Conservation (phyloP, 2,113 vertebrate genomes). For the Tringa solitaria region DNA sequence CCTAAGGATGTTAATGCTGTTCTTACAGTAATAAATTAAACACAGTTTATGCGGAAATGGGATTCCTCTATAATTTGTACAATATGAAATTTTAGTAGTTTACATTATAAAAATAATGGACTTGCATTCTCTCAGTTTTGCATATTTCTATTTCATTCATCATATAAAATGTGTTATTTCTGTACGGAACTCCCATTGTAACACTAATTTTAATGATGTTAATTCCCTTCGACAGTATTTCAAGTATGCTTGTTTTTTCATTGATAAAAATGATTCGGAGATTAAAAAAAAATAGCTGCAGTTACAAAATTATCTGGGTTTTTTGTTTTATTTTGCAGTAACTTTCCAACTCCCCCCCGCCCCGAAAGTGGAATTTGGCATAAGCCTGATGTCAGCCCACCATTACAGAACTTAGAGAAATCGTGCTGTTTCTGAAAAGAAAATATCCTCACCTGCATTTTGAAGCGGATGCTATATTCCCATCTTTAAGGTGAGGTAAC, state of each 20-base stretch:
- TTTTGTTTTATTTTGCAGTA: neutral
- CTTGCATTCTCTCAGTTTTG: neutral
- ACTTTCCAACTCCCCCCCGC: neutral
- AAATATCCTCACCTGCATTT: neutral
- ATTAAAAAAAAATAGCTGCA: accelerated
- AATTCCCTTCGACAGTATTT: neutral
- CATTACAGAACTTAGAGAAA: neutral
- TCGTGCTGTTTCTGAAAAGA: neutral
- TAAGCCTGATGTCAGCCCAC: neutral
- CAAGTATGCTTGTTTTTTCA: neutral
- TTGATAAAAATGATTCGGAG: neutral
- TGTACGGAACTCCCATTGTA: neutral
- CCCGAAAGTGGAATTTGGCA: neutral
- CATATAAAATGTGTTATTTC: neutral
- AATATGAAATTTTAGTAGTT: neutral
- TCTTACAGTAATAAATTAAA: neutral
- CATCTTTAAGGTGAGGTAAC: neutral
- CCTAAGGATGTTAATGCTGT: neutral
- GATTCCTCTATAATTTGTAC: neutral
- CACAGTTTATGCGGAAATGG: neutral
- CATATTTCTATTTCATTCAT: neutral
- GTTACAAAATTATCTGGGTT: neutral
- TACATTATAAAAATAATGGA: neutral
- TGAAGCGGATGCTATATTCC: neutral
- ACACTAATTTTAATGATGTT: neutral